phyloP scores from a whole-genome alignment of 2,797 vertebrate genomes.

The Channa striata region DNA sequence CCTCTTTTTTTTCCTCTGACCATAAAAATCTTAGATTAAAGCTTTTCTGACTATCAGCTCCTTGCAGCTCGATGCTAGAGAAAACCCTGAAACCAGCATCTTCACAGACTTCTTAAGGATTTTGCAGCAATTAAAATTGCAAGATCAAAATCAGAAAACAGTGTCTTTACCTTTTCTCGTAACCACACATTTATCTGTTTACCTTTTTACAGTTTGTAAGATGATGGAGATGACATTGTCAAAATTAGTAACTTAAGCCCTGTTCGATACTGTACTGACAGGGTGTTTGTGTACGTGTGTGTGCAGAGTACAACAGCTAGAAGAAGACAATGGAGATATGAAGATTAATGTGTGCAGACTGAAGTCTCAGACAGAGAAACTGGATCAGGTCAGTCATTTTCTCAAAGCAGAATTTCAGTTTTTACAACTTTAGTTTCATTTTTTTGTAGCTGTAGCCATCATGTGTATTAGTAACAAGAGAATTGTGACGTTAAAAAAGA shows the following conservation, averaged over 20 bases:
- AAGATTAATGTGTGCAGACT: constrained; percentile 87
- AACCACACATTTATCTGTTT: no score
- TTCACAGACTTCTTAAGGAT: background rate
- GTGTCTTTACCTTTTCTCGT: no score
- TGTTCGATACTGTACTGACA: no score
- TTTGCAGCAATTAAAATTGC: no score
- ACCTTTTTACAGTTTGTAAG: no score
- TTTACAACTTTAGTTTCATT: background rate
- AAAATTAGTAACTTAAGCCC: no score
- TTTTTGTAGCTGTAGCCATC: background rate
- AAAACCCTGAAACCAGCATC: background rate
- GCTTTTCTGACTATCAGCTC: background rate
- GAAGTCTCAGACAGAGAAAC: constrained; percentile 92
- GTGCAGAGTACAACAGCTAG: constrained; percentile 85
- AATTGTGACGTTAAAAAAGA: no score
- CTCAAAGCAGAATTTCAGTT: background rate
- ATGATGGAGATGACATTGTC: no score
- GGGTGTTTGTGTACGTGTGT: background rate
- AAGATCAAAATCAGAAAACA: no score
- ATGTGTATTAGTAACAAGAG: background rate
- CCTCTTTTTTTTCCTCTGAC: background rate
- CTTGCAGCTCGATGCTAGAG: background rate
- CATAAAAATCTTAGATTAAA: no score
- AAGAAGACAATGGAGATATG: constrained; percentile 93
- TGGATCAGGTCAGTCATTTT: constrained; percentile 89